A percentile compares a stretch with the other conserved stretches of the same genome.
Conservation (phyloP, 2,797 vertebrate species). For the Sebastes kiyomatsui region DNA sequence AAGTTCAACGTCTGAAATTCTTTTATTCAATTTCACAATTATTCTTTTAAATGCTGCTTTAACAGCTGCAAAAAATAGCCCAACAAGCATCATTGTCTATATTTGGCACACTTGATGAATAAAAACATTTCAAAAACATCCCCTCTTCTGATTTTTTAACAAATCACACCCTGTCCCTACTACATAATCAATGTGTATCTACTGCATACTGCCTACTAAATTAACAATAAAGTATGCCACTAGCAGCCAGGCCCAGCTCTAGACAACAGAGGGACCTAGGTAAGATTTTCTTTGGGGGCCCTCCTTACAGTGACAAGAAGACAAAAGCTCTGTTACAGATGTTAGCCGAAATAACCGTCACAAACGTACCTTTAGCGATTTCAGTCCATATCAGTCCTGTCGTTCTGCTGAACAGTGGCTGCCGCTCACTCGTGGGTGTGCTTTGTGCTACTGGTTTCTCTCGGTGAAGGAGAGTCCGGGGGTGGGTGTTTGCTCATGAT, state of each 20-base stretch:
- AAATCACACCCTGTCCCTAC: too few species aligned
- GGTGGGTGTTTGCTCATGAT: too few species aligned
- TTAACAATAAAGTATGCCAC: neutral
- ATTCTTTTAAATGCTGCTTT: too few species aligned
- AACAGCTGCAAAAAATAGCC: too few species aligned
- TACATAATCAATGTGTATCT: neutral
- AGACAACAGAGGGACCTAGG: neutral
- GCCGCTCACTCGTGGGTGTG: neutral
- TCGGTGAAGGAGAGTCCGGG: too few species aligned
- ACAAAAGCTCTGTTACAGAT: neutral
- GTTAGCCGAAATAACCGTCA: neutral
- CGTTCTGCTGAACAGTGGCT: neutral
- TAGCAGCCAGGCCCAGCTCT: neutral
- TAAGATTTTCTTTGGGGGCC: neutral
- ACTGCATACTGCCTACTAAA: neutral
- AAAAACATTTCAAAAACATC: too few species aligned
- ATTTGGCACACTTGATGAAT: too few species aligned
- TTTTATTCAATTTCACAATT: too few species aligned
- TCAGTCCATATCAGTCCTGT: neutral
- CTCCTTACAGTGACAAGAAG: neutral
- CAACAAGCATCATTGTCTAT: too few species aligned
- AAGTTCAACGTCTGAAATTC: too few species aligned
- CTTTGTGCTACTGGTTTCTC: neutral
- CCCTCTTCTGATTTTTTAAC: too few species aligned
- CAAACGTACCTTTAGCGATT: neutral